Evolutionary conservation across 1,140 invertebrate species (phyloP).

Genomic region (Periplaneta americana): DNA sequence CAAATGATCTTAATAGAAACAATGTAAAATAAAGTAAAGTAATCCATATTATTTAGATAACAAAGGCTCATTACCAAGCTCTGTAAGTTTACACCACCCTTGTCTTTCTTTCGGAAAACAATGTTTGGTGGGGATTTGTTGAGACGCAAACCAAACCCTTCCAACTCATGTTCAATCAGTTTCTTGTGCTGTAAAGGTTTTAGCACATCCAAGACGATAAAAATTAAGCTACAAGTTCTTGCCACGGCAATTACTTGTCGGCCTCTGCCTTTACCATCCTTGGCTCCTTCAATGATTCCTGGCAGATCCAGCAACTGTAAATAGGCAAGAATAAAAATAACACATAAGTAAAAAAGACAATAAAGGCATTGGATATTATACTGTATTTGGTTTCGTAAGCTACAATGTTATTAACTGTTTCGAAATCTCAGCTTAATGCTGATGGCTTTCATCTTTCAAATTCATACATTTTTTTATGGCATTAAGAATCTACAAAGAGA

Average conservation of each 20-base stretch:
- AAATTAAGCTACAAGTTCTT: conserved; percentile 95
- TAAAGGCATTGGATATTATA: too few relatives aligned
- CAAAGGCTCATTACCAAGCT: conserved; percentile 53
- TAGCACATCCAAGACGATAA: conserved; percentile 96
- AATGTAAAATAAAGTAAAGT: not conserved
- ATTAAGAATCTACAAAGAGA: too few relatives aligned
- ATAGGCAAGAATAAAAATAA: conserved; percentile 7
- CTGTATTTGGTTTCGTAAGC: too few relatives aligned
- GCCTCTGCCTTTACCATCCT: conserved; percentile 97
- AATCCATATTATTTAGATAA: not conserved
- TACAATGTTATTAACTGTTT: too few relatives aligned
- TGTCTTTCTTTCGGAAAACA: conserved; percentile 94
- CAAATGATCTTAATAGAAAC: not conserved
- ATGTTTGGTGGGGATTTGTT: conserved; percentile 98
- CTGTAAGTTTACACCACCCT: conserved; percentile 94
- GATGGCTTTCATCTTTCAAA: too few relatives aligned
- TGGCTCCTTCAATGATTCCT: conserved; percentile 99
- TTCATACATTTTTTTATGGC: too few relatives aligned
- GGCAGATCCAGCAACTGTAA: conserved; percentile 92
- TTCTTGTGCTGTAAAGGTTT: conserved; percentile 96
- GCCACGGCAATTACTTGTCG: conserved; percentile 99
- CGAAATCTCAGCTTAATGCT: too few relatives aligned
- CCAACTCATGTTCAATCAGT: conserved; percentile 95
- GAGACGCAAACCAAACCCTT: conserved; percentile 95
- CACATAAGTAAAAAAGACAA: too few relatives aligned